A percentile compares a stretch with the other conserved stretches of the same genome.
phyloP scores from a whole-genome alignment of 1,140 invertebrate species.

The Littorina saxatilis region DNA sequence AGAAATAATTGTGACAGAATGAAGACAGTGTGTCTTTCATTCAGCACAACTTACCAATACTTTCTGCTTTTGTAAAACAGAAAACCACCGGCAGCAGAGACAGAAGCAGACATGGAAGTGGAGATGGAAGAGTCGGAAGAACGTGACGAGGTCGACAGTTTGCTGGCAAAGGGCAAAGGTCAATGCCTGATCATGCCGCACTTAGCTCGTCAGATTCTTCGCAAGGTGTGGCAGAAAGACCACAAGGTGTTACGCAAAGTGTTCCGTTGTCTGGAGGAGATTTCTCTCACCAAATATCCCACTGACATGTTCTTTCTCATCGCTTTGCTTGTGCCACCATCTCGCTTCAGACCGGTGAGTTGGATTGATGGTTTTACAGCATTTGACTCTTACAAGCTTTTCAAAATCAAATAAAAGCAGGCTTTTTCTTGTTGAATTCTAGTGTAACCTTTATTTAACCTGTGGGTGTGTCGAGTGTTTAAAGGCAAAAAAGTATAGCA shows the following conservation, averaged over 20 bases:
- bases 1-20: too few species aligned
- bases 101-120: not conserved
- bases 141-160: conserved; percentile 54
- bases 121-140: conserved; percentile 28
- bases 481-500: not conserved
- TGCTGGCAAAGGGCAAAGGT: conserved; percentile 33
- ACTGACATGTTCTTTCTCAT: conserved; percentile 94
- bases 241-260: conserved; percentile 83
- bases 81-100: not conserved
- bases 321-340: conserved; percentile 89
- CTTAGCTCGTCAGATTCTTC: conserved; percentile 82
- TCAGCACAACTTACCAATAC: too few species aligned
- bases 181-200: conserved; percentile 69
- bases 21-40: too few species aligned
- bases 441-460: not conserved
- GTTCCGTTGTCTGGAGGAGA: conserved; percentile 83
- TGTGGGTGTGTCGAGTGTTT: not conserved
- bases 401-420: too few species aligned
- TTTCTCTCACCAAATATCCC: conserved; percentile 79
- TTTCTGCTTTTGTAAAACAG: too few species aligned
- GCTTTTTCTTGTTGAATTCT: not conserved
- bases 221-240: conserved; percentile 87
- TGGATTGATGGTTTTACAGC: not conserved
- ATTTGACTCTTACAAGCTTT: not conserved
- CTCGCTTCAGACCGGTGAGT: conserved; percentile 87